A percentile compares a stretch with the other conserved stretches of the same genome.
Evolutionary conservation across 2,113 vertebrate species (phyloP).

Genomic region (Ammospiza caudacuta): DNA sequence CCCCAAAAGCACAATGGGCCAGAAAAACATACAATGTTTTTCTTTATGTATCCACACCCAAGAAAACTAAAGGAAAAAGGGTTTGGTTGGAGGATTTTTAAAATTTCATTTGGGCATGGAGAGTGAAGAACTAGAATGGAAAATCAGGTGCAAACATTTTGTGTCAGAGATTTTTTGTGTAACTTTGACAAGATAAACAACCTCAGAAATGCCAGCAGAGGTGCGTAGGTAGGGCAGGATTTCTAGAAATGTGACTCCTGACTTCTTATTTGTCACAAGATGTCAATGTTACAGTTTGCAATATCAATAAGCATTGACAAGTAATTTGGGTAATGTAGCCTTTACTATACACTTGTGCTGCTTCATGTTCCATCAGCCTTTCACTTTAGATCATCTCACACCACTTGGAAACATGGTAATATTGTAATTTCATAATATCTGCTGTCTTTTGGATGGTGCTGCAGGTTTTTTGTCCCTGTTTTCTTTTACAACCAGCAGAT

Average conservation of each 20-base stretch:
- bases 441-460: background rate
- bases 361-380: background rate
- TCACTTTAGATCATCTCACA: background rate
- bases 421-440: background rate
- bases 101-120: background rate
- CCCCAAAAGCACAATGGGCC: background rate
- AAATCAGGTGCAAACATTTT: background rate
- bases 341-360: background rate
- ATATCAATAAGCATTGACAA: background rate
- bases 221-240: background rate
- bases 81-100: background rate
- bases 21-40: background rate
- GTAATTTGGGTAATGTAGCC: background rate
- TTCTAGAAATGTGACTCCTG: background rate
- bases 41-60: background rate
- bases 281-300: background rate
- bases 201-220: background rate
- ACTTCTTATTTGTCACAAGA: background rate
- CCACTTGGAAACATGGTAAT: background rate
- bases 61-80: background rate
- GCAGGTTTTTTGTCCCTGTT: background rate
- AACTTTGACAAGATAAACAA: background rate
- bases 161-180: background rate
- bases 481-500: conserved; percentile 20
- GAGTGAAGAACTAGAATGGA: background rate